Conservation (phyloP, 1,140 invertebrate genomes). For the Mactra quadrangularis region DNA sequence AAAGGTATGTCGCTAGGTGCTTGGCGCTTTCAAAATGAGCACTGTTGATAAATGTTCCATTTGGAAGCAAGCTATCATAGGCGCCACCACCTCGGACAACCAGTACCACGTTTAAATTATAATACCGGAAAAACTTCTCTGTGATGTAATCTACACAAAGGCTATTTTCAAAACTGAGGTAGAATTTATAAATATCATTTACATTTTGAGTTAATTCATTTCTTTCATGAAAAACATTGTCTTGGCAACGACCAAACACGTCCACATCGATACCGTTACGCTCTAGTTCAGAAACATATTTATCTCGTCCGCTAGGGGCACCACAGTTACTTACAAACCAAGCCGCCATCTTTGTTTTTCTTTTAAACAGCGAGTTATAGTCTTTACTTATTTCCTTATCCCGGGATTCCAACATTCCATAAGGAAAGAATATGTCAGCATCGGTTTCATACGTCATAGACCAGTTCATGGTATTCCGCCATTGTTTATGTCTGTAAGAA, state of each 20-base stretch:
- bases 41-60: conserved; percentile 32
- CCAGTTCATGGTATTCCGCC: conserved; percentile 53
- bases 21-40: conserved; percentile 1
- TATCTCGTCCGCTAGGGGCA: conserved; percentile 15
- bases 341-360: conserved; percentile 34
- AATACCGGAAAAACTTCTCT: conserved; percentile 45
- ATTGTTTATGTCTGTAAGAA: conserved; percentile 1
- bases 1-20: conserved; percentile 20
- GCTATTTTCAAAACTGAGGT: conserved; percentile 52
- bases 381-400: neutral
- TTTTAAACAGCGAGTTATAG: conserved; percentile 2
- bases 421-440: conserved; percentile 36
- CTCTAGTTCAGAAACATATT: neutral
- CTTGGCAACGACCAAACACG: conserved; percentile 14
- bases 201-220: neutral
- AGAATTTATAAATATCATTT: conserved; percentile 39
- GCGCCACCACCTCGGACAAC: conserved; percentile 17
- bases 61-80: conserved; percentile 25
- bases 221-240: neutral
- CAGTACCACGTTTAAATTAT: conserved; percentile 7
- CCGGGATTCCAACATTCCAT: neutral
- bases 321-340: conserved; percentile 54
- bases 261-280: neutral
- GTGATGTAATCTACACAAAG: conserved; percentile 53
- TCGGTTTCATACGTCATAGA: conserved; percentile 32